phyloP scores from a whole-genome alignment of 2,888 invertebrate genomes.

The Drosophila glabriapex region DNA sequence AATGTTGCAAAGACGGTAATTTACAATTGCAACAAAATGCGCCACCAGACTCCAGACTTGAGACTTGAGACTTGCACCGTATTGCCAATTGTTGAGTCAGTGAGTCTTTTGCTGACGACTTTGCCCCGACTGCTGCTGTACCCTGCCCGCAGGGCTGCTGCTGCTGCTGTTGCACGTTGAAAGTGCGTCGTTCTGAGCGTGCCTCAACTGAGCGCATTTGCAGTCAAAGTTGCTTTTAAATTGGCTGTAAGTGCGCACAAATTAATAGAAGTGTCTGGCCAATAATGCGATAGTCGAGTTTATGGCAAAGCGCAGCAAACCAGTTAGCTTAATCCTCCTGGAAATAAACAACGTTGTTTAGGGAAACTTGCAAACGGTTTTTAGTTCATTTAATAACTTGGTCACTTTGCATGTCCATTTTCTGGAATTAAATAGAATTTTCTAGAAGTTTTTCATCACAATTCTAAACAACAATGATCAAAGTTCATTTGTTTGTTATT shows the following conservation, averaged over 20 bases:
- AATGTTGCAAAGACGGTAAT: conserved; percentile 80
- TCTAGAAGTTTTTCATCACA: neutral
- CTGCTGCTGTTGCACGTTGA: conserved; percentile 30
- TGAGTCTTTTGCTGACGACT: neutral
- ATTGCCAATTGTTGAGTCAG: conserved; percentile 19
- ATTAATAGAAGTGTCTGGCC: conserved; percentile 18
- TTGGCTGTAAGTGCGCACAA: conserved; percentile 44
- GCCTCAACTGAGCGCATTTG: conserved; percentile 17
- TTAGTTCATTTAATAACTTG: neutral
- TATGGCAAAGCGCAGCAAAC: neutral
- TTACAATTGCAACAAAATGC: conserved; percentile 75
- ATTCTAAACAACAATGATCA: neutral
- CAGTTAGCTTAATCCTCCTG: neutral
- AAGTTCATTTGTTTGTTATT: neutral
- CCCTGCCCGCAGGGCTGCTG: conserved; percentile 59
- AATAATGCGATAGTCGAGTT: neutral
- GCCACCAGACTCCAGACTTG: conserved; percentile 13
- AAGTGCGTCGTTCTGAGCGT: conserved; percentile 3
- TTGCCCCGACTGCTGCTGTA: conserved; percentile 42
- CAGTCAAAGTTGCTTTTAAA: conserved; percentile 29
- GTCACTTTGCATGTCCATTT: neutral
- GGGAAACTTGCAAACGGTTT: too few relatives aligned
- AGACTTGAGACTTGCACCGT: conserved; percentile 8
- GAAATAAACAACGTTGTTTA: neutral
- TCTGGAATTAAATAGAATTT: neutral